Conservation (phyloP, 2,888 invertebrate species). For the Acleris holmiana region DNA sequence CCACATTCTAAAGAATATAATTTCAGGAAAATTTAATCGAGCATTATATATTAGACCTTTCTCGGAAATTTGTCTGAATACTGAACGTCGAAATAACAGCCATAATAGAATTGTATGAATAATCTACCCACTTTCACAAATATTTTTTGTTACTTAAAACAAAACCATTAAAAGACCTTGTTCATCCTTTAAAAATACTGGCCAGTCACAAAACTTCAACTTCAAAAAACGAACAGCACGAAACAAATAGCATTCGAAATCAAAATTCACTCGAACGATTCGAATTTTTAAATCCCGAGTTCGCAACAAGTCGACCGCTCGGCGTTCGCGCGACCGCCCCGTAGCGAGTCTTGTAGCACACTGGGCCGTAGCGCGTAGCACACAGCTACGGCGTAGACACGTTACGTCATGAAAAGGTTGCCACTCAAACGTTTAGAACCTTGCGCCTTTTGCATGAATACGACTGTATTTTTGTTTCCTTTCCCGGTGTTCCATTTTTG, state of each 20-base stretch:
- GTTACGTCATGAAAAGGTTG: conserved; percentile 70
- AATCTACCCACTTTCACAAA: no score
- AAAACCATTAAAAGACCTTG: no score
- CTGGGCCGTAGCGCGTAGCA: conserved; percentile 60
- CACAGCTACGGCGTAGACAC: conserved; percentile 58
- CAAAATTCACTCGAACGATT: conserved; percentile 13
- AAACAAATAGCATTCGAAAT: conserved; percentile 12
- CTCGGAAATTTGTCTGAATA: no score
- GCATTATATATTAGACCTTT: no score
- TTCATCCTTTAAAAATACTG: conserved; percentile 3
- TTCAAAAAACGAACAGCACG: conserved; percentile 1
- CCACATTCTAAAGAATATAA: no score
- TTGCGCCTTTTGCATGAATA: conserved; percentile 76
- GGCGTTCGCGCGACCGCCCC: conserved; percentile 50
- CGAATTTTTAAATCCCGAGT: conserved; percentile 10
- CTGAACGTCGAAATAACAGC: no score
- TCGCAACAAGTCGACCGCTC: conserved; percentile 24
- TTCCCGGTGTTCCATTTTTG: conserved; percentile 68
- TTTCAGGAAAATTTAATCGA: no score
- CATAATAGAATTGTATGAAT: no score
- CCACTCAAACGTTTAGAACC: conserved; percentile 71
- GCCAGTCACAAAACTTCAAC: conserved; percentile 3
- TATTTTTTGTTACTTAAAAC: no score
- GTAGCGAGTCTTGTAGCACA: conserved; percentile 64
- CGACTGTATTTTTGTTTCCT: conserved; percentile 71